These are phyloP conservation scores for Sinodicranocentrus sp. DNA, from an alignment of 2,888 invertebrate species.

Conservation along the genomic window DNA sequence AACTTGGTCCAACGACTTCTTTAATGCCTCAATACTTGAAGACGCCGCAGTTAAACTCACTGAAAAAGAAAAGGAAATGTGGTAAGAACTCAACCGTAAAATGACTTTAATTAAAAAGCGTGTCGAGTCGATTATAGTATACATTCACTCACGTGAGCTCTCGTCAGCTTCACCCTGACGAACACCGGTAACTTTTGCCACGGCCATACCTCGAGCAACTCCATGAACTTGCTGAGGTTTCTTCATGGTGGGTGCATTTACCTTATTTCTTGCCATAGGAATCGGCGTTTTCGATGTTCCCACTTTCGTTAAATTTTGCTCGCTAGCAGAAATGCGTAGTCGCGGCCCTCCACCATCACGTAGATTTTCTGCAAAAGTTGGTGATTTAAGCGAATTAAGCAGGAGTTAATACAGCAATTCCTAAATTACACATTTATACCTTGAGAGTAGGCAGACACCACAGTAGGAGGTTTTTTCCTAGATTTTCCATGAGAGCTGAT, in stretches of 20 bases:
- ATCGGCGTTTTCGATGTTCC: conserved; percentile 71
- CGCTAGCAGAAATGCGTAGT: conserved; percentile 75
- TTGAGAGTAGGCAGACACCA: conserved; percentile 74
- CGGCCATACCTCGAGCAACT: conserved; percentile 72
- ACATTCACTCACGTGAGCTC: conserved; percentile 60
- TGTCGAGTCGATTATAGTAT: not conserved
- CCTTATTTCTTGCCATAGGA: conserved; percentile 73
- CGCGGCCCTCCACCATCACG: conserved; percentile 72
- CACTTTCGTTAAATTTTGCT: conserved; percentile 74
- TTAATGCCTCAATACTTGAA: conserved; percentile 71
- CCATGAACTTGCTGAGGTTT: conserved; percentile 76
- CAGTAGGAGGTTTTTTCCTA: conserved; percentile 73
- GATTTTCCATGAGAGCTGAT: conserved; percentile 74
- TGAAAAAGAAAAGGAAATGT: too few species aligned
- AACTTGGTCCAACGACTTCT: conserved; percentile 75
- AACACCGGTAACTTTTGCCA: conserved; percentile 76
- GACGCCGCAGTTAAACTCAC: conserved; percentile 72
- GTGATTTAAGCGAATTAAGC: not conserved
- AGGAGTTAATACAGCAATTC: conserved; percentile 2
- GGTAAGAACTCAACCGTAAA: not conserved
- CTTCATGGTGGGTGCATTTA: conserved; percentile 72
- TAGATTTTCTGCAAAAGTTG: conserved; percentile 72
- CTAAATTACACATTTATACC: conserved; percentile 47
- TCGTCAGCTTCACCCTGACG: conserved; percentile 75
- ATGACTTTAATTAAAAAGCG: not conserved